Evolutionary conservation across 2,797 vertebrate genomes (phyloP).

Genomic region (Cossypha dichroa): DNA sequence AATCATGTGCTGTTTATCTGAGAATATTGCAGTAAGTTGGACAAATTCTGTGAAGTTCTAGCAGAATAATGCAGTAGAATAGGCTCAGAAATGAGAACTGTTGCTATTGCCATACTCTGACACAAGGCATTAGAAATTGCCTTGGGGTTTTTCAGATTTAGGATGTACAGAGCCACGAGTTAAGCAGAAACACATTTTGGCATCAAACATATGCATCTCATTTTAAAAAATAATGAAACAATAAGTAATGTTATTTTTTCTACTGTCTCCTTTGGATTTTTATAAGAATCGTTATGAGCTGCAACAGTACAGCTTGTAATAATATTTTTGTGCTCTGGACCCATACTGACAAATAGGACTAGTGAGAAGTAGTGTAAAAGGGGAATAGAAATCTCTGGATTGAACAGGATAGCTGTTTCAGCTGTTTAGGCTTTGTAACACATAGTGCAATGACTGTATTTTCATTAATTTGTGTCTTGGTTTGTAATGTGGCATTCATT

Average conservation of each 20-base stretch:
- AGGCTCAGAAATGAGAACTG: not conserved
- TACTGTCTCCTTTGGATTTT: slow-evolving; percentile 7
- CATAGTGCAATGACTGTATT: not conserved
- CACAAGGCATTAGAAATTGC: not conserved
- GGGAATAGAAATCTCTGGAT: not conserved
- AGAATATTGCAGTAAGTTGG: not conserved
- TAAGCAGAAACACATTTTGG: slow-evolving; percentile 3
- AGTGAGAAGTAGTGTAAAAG: not conserved
- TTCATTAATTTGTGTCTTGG: slow-evolving; percentile 30
- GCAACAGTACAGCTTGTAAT: not conserved
- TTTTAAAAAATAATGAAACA: slow-evolving; percentile 16
- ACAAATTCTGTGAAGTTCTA: not conserved
- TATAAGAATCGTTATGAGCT: not conserved
- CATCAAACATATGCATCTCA: not conserved
- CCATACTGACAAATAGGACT: not conserved
- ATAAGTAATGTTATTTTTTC: slow-evolving; percentile 1
- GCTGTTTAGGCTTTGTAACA: not conserved
- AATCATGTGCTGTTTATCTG: not conserved
- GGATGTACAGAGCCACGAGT: not conserved
- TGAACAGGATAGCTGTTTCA: not conserved
- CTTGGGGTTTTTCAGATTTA: not conserved
- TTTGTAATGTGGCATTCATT: slow-evolving; percentile 70
- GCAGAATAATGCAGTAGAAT: not conserved
- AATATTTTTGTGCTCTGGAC: not conserved
- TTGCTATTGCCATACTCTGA: not conserved